Conservation (phyloP, 2,113 vertebrate species). For the Columba livia region DNA sequence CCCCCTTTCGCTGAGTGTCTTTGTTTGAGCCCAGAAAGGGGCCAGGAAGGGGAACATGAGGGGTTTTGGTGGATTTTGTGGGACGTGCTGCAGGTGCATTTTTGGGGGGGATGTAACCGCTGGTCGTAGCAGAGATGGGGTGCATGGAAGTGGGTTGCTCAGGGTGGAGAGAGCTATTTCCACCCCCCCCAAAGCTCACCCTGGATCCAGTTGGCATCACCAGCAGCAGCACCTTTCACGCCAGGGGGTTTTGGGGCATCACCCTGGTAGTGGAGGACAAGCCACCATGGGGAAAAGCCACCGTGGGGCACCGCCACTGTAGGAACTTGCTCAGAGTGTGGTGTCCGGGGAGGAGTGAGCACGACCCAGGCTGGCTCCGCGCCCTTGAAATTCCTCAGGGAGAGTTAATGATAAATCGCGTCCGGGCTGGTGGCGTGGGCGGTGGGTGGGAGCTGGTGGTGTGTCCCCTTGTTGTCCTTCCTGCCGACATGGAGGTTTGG, state of each 20-base stretch:
- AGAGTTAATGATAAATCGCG: constrained; percentile 35
- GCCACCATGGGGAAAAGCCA: neutral
- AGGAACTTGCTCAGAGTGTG: accelerated
- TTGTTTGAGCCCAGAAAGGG: constrained; percentile 17
- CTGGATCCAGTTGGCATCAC: neutral
- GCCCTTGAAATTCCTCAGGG: constrained; percentile 17
- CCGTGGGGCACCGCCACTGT: accelerated
- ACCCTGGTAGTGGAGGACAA: neutral
- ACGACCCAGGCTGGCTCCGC: neutral
- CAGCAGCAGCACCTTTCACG: neutral
- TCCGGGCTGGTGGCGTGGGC: neutral
- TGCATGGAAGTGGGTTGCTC: neutral
- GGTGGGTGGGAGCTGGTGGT: accelerated
- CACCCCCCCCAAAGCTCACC: neutral
- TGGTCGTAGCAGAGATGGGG: neutral
- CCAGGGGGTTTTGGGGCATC: neutral
- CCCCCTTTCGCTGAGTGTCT: neutral
- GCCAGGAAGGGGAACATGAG: neutral
- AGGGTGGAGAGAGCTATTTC: neutral
- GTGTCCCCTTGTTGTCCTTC: neutral
- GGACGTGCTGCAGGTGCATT: neutral
- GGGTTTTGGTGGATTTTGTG: neutral
- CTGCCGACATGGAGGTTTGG: neutral
- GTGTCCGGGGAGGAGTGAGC: neutral
- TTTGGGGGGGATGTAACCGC: neutral